Evolutionary conservation across 1,140 invertebrate species (phyloP), one percentile per base, ranked within the genome.

Genomic region (Drosophila lini): DNA sequence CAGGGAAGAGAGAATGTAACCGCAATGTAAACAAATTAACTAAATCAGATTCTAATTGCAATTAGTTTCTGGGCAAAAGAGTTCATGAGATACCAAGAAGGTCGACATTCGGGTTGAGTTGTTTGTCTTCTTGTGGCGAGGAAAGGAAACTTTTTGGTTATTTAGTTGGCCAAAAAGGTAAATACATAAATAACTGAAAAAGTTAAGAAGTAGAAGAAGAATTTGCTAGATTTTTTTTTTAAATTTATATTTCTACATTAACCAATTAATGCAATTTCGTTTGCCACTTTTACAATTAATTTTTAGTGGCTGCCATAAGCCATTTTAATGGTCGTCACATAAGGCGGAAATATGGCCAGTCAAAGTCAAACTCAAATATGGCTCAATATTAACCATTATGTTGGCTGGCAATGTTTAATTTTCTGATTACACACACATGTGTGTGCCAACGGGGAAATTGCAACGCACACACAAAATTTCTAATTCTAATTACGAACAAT

Each of bases 401-500:
- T 36, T 64, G 34, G 65, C 42, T 50, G 65, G 56, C 74, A 84
- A 64, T 85, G 81, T 84, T 84, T 84, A 84, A 76, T 74, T 84
- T 84, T 84, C 42, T 69, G 73, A 64, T 84, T 84, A 81, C 77
- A 63, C 76, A 76, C 77, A 84, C 77, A 67, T 84, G 76, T 52
- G 62, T 59, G 64, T 65, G 71, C 67, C n/a, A 59, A 52, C 31
- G 58, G 68, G 68, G 44, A 71, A 73, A 73, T 73, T 68, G 77
- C 77, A 80, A 50, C 78, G 65, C 62, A 84, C 78, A 83, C 81
- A 83, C 67, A 78, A 84, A 84, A 81, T 84, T 84, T 84, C 81
- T 81, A 85, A 85, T 85, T 81, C 81, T 85, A 85, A 85, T 85
- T 85, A 81, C 74, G 77, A 78, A 75, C 81, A 85, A 86, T 85